Percentiles rank a stretch among this genome's conserved stretches.
Conservation (phyloP, 2,888 invertebrate genomes). For the Catocala nupta region DNA sequence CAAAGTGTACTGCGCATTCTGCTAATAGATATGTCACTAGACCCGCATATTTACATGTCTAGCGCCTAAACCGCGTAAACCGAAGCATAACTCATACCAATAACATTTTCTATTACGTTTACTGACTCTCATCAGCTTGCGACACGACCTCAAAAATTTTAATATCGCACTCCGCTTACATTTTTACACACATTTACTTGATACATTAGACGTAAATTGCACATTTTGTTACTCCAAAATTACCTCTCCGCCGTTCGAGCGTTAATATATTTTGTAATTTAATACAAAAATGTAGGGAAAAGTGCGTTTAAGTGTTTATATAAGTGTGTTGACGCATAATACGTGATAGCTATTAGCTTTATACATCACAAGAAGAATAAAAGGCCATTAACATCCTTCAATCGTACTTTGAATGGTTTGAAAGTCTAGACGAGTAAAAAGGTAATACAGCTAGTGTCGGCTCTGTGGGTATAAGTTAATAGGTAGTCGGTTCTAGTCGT, state of each 20-base stretch:
- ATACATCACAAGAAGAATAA: not conserved
- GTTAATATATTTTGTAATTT: slow-evolving; percentile 40
- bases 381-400: not conserved
- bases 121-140: slow-evolving; percentile 16
- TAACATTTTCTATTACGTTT: not conserved
- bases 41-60: too few species aligned
- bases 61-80: too few species aligned
- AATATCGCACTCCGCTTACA: slow-evolving; percentile 62
- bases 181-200: slow-evolving; percentile 67
- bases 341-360: not conserved
- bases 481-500: slow-evolving; percentile 29
- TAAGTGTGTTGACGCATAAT: slow-evolving; percentile 17
- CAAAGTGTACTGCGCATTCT: too few species aligned
- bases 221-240: slow-evolving; percentile 55
- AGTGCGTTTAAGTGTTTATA: slow-evolving; percentile 21
- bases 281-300: slow-evolving; percentile 20
- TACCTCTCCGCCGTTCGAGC: slow-evolving; percentile 41
- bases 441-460: not conserved
- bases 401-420: not conserved
- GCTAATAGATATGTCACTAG: too few species aligned
- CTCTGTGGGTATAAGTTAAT: slow-evolving; percentile 29
- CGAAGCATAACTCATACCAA: not conserved
- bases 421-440: not conserved
- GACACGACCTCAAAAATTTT: slow-evolving; percentile 57
- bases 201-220: slow-evolving; percentile 75